phyloP scores from a whole-genome alignment of 2,797 vertebrate species.

The Characodon lateralis region DNA sequence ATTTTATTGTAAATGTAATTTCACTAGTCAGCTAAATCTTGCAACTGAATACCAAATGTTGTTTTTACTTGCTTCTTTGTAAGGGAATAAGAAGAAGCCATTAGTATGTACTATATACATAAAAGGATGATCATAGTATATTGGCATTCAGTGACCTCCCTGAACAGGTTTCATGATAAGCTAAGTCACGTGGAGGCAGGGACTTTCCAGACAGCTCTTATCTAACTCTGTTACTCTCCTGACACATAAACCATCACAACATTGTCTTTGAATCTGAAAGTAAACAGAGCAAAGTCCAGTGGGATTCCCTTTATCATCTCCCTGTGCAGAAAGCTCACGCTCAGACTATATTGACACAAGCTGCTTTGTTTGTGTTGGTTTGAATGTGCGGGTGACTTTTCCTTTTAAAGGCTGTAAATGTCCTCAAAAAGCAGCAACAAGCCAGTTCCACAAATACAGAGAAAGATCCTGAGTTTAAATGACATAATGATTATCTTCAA shows the following conservation, averaged over 20 bases:
- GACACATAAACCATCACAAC: conserved; percentile 14
- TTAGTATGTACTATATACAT: background rate
- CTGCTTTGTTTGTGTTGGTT: background rate
- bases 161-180: conserved; percentile 37
- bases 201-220: conserved; percentile 52
- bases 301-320: conserved; percentile 4
- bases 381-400: background rate
- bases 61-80: too few relatives aligned
- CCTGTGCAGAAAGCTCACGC: background rate
- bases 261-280: conserved; percentile 9
- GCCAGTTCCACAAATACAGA: background rate
- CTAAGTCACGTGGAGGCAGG: conserved; percentile 21
- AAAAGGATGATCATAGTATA: conserved; percentile 12
- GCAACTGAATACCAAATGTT: too few relatives aligned
- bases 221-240: conserved; percentile 58
- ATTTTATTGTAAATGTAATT: too few relatives aligned
- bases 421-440: conserved; percentile 5
- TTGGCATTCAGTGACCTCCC: conserved; percentile 7
- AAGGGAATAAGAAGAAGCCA: background rate
- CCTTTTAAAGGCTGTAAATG: background rate
- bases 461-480: background rate
- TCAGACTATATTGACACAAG: background rate
- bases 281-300: conserved; percentile 15
- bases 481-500: background rate
- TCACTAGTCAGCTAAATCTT: too few relatives aligned